phyloP scores from a whole-genome alignment of 2,113 vertebrate species.

The Myrmecophaga tridactyla region DNA sequence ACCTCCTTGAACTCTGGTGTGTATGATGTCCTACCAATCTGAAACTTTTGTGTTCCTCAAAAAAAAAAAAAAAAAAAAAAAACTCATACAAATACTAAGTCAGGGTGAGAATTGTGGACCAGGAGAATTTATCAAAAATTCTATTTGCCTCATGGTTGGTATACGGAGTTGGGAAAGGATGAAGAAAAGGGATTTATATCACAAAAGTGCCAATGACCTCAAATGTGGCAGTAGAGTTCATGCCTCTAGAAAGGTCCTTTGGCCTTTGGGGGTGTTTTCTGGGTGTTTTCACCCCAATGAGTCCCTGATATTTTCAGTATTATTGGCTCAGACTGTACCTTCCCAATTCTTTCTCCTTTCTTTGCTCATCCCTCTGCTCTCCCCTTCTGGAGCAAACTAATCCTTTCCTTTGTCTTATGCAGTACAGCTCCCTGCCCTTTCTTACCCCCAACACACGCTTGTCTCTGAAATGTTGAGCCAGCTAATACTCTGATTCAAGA shows the following conservation, averaged over 20 bases:
- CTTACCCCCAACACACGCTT: no score
- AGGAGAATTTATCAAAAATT: neutral
- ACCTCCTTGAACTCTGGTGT: neutral
- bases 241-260: neutral
- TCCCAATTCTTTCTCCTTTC: neutral
- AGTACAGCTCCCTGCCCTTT: no score
- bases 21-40: neutral
- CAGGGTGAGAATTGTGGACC: neutral
- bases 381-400: neutral
- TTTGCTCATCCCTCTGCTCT: no score
- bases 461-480: neutral
- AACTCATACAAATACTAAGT: neutral
- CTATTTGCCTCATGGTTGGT: neutral
- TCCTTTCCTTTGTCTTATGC: neutral
- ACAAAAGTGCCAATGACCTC: neutral
- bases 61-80: no score
- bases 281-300: neutral
- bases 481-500: neutral
- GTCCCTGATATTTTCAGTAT: neutral
- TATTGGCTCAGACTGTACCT: no score
- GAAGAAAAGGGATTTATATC: neutral
- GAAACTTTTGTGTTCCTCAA: neutral
- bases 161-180: neutral
- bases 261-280: neutral
- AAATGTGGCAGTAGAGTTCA: accelerated